Evolutionary conservation across 2,113 vertebrate species (phyloP), one percentile per base, ranked within the genome.

Genomic region (Podarcis cretensis): DNA sequence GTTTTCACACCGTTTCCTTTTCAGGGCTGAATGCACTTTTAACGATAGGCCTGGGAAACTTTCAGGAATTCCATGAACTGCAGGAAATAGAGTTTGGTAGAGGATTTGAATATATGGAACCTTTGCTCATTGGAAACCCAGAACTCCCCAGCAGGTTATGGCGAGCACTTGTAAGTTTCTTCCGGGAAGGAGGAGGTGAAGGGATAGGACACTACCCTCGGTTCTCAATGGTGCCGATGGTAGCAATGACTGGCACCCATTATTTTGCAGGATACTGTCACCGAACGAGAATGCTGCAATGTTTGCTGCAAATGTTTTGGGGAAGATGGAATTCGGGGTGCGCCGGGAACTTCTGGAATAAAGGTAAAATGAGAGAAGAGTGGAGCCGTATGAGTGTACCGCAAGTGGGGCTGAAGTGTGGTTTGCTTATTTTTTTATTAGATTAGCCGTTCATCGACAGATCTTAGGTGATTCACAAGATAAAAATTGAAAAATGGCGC

Each of bases 61-160:
- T 81, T 1, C 93, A 88, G 16, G 94, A 97, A 65, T 68, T 96
- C 71, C 88, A 92, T 66, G 96, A 97, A 75, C 96, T 99, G 84
- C 97, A 97, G 94, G 97, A 97, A 94, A 88, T 98, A 74, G 98
- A 98, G 90, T 99, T 98, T 87, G 98, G 98, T 27, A 96, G 98
- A 94, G 98, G 98, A 1, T 98, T 98, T 81, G 92, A 88, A 2
- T 98, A 98, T 94, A 95, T 91, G 0, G 91, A 97, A 48, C 97
- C 96, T 71, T 95, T 98, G 87, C 97, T 93, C 81, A 94, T 97
- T 90, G 94, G 94, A 74, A 98, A 98, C 96, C 90, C 20, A 21
- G 96, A 96, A 54, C 91, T 99, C 78, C 97, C 95, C 79, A 96
- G 87, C 83, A 57, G 92, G 86, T 79, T 99, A 88, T 92, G 95